Percentiles rank a stretch among this genome's conserved stretches.
Conservation (phyloP, 1,140 invertebrate genomes). For the Oedothorax gibbosus region DNA sequence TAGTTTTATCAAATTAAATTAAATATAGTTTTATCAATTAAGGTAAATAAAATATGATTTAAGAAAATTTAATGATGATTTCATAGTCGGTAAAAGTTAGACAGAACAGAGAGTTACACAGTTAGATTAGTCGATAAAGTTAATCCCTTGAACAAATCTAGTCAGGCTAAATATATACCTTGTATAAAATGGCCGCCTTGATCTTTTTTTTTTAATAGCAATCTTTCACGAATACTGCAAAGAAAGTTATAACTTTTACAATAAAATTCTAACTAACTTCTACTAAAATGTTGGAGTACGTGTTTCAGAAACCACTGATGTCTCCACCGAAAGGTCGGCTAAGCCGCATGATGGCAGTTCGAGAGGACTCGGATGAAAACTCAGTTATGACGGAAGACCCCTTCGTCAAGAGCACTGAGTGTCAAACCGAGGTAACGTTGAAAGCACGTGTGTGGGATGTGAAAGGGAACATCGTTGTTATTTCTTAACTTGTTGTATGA, state of each 20-base stretch:
- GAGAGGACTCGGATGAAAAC: slow-evolving; percentile 49
- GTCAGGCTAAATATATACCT: no score
- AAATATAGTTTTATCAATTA: no score
- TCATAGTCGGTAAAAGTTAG: no score
- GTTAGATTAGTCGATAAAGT: no score
- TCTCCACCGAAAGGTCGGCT: slow-evolving; percentile 15
- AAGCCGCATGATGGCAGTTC: slow-evolving; percentile 56
- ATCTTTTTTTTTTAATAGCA: no score
- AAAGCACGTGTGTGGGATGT: background rate
- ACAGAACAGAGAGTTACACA: no score
- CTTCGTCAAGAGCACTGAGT: slow-evolving; percentile 46
- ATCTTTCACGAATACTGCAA: no score
- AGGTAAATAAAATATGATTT: no score
- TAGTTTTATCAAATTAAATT: no score
- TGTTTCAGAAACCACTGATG: slow-evolving; percentile 32
- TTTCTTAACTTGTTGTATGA: no score
- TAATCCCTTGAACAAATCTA: no score
- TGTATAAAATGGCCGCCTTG: background rate
- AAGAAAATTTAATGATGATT: no score
- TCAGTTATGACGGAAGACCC: slow-evolving; percentile 33
- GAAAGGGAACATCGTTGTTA: background rate
- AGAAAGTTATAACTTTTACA: background rate
- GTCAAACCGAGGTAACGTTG: slow-evolving; percentile 55
- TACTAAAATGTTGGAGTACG: background rate
- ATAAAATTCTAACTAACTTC: background rate